Base-by-base conservation (phyloP, 2,113 vertebrate species). In the Rallus limicola region DNA sequence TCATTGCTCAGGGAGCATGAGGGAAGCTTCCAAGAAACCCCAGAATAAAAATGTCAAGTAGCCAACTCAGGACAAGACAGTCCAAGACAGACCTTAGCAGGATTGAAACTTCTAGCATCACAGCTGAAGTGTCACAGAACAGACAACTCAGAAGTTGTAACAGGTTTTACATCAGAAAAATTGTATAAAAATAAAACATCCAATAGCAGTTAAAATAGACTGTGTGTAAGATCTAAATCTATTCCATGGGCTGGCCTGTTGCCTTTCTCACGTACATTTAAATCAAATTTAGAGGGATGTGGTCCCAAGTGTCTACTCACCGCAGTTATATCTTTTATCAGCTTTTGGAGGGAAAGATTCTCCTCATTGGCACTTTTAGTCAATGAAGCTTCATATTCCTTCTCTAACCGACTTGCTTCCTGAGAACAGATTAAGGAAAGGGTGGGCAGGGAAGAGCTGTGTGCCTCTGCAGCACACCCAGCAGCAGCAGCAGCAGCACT, bases 321-420 rank as follows among this genome's bases (percentile, higher is more conserved):
- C 95, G 98, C 97, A 31, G 95, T 97, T 96, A 98, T 97, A 53
- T 90, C 96, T 96, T 96, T 97, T 53, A 98, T 96, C 84, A 97
- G 70, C 60, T 97, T 97, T 56, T 97, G 97, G 71, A 98, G 95
- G 59, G 95, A 97, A 90, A 97, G 28, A 86, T 95, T 98, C 72
- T 98, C 97, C 65, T 98, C 97, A 78, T 90, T 95, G 59, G 92
- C 86, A 82, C 94, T 96, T 86, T 88, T 97, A 88, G 71, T 95
- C 69, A 97, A 85, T 23, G 96, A 97, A 62, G 94, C 90, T 82
- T 97, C 95, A 33, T 96, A 96, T 84, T 98, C 97, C 89, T 94
- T 91, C 65, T 97, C 96, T 82, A 96, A 90, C 16, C 77, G 74
- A 91, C 90, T 97, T 82, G 97, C 78, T 72, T 98, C 98, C 98